Percentiles rank a stretch among this genome's conserved stretches.
These are phyloP conservation scores for Drosophila paramelanica DNA, from an alignment of 2,888 invertebrate species.

Conservation along the genomic window DNA sequence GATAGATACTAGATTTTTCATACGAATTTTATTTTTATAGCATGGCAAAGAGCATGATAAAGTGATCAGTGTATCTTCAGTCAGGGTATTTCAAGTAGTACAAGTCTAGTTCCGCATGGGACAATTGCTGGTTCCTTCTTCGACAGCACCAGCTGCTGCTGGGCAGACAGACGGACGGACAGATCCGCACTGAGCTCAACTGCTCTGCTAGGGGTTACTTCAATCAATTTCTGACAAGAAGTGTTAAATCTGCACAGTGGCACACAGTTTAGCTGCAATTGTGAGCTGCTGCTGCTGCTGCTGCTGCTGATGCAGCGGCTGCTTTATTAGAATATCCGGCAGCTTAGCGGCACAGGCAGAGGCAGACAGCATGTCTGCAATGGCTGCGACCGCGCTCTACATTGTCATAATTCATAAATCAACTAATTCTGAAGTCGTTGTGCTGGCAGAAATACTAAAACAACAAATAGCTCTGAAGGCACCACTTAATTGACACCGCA, in stretches of 20 bases:
- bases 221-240: conserved; percentile 84
- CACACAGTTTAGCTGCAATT: conserved; percentile 54
- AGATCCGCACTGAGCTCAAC: conserved; percentile 44
- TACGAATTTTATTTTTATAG: not conserved
- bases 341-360: conserved; percentile 61
- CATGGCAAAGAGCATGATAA: not conserved
- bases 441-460: conserved; percentile 45
- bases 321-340: conserved; percentile 83
- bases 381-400: conserved; percentile 44
- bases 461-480: conserved; percentile 65
- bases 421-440: conserved; percentile 77
- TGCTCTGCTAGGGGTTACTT: conserved; percentile 74
- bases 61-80: not conserved
- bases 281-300: conserved; percentile 27
- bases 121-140: conserved; percentile 79
- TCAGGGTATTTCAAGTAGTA: conserved; percentile 32
- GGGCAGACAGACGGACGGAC: conserved; percentile 3
- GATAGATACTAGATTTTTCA: too few relatives aligned
- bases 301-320: conserved; percentile 22
- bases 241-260: conserved; percentile 83
- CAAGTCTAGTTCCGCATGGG: conserved; percentile 76
- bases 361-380: conserved; percentile 64
- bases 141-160: conserved; percentile 29
- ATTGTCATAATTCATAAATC: conserved; percentile 82
- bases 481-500: conserved; percentile 51